Percentiles rank a stretch among this genome's conserved stretches.
phyloP scores from a whole-genome alignment of 2,113 vertebrate genomes.

The Dromaius novaehollandiae region DNA sequence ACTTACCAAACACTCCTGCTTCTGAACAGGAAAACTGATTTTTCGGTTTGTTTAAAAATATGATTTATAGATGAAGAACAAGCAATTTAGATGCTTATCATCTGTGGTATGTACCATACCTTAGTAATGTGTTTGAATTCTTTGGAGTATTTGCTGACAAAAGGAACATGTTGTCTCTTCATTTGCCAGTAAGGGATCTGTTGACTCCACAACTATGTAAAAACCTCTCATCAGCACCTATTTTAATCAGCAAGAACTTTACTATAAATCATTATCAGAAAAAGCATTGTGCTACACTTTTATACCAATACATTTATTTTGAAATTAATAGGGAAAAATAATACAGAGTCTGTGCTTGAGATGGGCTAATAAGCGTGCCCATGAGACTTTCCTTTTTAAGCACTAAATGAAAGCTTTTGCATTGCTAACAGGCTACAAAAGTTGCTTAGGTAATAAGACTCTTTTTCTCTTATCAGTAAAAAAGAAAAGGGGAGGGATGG shows the following conservation, averaged over 20 bases:
- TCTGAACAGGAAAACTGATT: constrained; percentile 7
- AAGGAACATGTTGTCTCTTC: constrained; percentile 68
- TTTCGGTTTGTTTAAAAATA: background rate
- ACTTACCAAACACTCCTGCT: background rate
- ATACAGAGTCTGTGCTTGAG: constrained; percentile 52
- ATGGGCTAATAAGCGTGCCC: constrained; percentile 72
- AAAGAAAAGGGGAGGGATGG: constrained; percentile 64
- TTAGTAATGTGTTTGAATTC: constrained; percentile 60
- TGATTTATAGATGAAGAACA: constrained; percentile 60
- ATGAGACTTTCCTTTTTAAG: constrained; percentile 71
- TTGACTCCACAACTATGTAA: constrained; percentile 51
- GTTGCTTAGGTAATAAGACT: constrained; percentile 77
- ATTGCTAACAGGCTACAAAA: constrained; percentile 77
- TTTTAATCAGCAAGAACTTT: constrained; percentile 63
- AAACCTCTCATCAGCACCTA: constrained; percentile 64
- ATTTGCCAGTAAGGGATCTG: constrained; percentile 25
- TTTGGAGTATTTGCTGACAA: constrained; percentile 77
- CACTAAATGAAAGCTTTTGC: constrained; percentile 76
- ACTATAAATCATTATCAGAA: constrained; percentile 64
- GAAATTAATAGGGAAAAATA: constrained; percentile 67
- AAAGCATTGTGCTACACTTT: constrained; percentile 23
- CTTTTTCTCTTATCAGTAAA: constrained; percentile 72
- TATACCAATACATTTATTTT: constrained; percentile 56
- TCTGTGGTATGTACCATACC: constrained; percentile 31
- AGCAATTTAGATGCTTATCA: constrained; percentile 50